Percentiles rank a stretch among this genome's conserved stretches.
These are phyloP conservation scores for Prorops nasuta DNA, from an alignment of 1,140 invertebrate genomes.

Conservation along the genomic window DNA sequence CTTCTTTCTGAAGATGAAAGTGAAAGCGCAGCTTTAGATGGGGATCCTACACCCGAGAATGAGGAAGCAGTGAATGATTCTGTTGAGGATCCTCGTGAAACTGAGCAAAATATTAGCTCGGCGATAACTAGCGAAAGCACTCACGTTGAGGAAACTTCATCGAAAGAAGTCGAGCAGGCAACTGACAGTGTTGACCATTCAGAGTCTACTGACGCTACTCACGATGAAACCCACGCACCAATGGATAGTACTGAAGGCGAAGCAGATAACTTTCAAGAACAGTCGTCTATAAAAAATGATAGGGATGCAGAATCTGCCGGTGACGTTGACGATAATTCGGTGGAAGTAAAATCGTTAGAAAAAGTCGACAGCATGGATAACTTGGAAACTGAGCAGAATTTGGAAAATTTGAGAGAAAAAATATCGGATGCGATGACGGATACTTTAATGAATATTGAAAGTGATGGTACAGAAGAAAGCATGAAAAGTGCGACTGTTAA, in stretches of 20 bases:
- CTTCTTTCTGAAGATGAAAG: constrained; percentile 41
- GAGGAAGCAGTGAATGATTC: constrained; percentile 11
- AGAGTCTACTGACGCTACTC: constrained; percentile 6
- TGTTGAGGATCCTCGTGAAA: constrained; percentile 25
- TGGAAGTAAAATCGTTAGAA: neutral
- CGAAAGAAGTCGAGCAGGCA: constrained; percentile 18
- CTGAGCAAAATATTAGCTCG: constrained; percentile 45
- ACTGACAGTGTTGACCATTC: too few species aligned
- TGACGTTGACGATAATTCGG: too few species aligned
- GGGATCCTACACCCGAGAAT: constrained; percentile 20
- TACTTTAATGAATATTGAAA: neutral
- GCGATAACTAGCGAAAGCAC: constrained; percentile 14
- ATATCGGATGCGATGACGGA: neutral
- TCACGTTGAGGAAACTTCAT: constrained; percentile 11
- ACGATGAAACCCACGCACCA: constrained; percentile 15
- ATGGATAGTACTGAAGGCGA: constrained; percentile 4
- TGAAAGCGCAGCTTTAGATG: constrained; percentile 25
- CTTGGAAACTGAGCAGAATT: neutral
- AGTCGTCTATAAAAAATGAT: constrained; percentile 8
- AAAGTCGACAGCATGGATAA: neutral
- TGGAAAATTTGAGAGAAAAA: neutral
- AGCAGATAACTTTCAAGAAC: neutral
- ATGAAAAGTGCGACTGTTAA: too few species aligned
- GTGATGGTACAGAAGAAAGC: constrained; percentile 7
- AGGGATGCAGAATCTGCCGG: constrained; percentile 23